Evolutionary conservation across 2,113 vertebrate species (phyloP), one percentile per base, ranked within the genome.

Genomic region (Catharus minimus): DNA sequence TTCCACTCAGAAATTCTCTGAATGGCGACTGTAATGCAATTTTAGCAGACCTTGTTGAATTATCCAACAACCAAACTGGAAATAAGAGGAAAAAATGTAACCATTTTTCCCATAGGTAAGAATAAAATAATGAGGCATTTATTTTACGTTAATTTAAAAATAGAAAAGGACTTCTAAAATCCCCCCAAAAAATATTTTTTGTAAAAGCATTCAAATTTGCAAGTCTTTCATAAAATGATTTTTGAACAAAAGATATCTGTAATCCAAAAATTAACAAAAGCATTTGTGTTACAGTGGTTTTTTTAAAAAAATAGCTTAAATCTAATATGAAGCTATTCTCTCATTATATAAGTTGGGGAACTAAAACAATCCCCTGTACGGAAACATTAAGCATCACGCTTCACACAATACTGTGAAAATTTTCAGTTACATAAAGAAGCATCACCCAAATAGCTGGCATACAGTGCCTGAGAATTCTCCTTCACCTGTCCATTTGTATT

Each of bases 201-300:
- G 19, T 64, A 53, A 88, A 74, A 84, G 16, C 30, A 93, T 92
- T 93, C 81, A 73, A 44, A 86, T 90, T 89, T 96, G 95, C 93
- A 93, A 96, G 95, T 95, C 93, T 92, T 94, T 96, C 93, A 89
- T 55, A 78, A 87, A 89, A 94, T 89, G 92, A 76, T 43, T 66
- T 89, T 93, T 65, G 36, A 95, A 94, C 83, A 79, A 27, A 93
- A 96, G 64, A 72, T 15, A 90, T 33, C 15, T 57, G 39, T 43
- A 94, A 78, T 13, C 55, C 71, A 89, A 56, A 82, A 80, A 49
- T 62, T 62, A 82, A 82, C 33, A 85, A 89, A 93, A 85, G 50
- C 46, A 69, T 92, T 55, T 73, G 26, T 30, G 30, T 47, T 89
- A 61, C 8, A 52, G 62, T 27, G 19, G 1, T 12, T 84, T 53